These are phyloP conservation scores for Drosophila trapezifrons DNA, from an alignment of 1,140 invertebrate species.

Conservation along the genomic window DNA sequence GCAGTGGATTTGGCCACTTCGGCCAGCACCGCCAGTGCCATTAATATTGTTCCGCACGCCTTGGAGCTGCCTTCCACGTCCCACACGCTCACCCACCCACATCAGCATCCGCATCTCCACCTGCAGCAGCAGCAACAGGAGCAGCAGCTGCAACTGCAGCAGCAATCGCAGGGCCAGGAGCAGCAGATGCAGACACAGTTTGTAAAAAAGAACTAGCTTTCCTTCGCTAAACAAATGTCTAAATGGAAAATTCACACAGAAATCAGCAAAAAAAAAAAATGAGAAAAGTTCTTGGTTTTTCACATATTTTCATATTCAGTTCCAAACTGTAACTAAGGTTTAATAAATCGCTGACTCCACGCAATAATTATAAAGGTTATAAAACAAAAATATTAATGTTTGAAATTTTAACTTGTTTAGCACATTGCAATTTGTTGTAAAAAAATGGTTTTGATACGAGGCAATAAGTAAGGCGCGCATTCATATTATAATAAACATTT, in stretches of 20 bases:
- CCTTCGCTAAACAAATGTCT: constrained; percentile 52
- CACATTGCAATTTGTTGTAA: constrained; percentile 75
- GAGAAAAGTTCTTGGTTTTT: constrained; percentile 60
- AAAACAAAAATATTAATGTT: constrained; percentile 61
- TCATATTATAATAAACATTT: constrained; percentile 60
- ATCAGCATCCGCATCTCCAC: constrained; percentile 72
- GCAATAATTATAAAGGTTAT: constrained; percentile 57
- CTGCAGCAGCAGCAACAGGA: constrained; percentile 63
- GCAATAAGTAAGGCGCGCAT: constrained; percentile 59
- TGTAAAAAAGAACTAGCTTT: constrained; percentile 58
- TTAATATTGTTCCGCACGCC: constrained; percentile 59
- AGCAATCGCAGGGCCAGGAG: constrained; percentile 51
- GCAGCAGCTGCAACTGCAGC: constrained; percentile 31
- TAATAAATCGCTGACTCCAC: constrained; percentile 69
- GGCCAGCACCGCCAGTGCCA: constrained; percentile 71
- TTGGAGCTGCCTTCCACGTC: constrained; percentile 63
- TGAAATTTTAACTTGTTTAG: constrained; percentile 79
- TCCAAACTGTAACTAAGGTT: constrained; percentile 72
- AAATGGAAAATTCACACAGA: constrained; percentile 3
- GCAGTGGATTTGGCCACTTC: constrained; percentile 72
- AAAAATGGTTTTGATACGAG: constrained; percentile 74
- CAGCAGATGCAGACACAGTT: constrained; percentile 38
- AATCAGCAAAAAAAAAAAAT: constrained; percentile 22
- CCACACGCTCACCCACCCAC: constrained; percentile 61
- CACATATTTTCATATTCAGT: constrained; percentile 62